Conservation (phyloP, 1,140 invertebrate genomes). For the Pogonus chalceus region DNA sequence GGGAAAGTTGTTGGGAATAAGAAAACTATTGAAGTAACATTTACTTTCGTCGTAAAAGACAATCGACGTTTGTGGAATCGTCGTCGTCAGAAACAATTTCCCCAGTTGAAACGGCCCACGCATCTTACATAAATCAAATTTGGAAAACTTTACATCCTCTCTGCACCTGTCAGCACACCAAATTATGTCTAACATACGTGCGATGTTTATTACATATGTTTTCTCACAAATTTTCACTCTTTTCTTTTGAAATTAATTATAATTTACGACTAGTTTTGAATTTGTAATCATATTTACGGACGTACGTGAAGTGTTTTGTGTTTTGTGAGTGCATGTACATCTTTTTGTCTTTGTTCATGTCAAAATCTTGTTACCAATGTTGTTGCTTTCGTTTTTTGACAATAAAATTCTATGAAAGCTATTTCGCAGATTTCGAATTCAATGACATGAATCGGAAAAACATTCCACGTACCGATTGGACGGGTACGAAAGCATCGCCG, state of each 20-base stretch:
- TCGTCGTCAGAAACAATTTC: background rate
- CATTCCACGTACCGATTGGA: background rate
- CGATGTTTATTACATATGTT: background rate
- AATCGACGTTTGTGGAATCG: background rate
- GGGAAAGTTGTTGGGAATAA: too few species aligned
- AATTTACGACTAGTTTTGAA: too few species aligned
- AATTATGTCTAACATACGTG: background rate
- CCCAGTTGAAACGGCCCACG: background rate
- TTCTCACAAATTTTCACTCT: background rate
- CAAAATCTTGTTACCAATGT: background rate
- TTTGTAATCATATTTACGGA: too few species aligned
- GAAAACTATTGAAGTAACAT: constrained; percentile 6
- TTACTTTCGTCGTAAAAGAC: background rate
- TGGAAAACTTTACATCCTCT: background rate
- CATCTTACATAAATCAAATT: constrained; percentile 1
- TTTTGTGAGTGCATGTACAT: background rate
- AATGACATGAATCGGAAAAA: background rate
- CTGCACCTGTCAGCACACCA: background rate
- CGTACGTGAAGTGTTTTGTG: background rate
- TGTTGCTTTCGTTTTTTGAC: background rate
- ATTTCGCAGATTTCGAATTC: background rate
- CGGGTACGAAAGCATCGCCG: too few species aligned
- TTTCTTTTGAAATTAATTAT: too few species aligned
- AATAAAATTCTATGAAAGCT: background rate
- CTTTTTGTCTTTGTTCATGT: background rate